phyloP scores from a whole-genome alignment of 1,140 invertebrate genomes.

The Microplitis demolitor region DNA sequence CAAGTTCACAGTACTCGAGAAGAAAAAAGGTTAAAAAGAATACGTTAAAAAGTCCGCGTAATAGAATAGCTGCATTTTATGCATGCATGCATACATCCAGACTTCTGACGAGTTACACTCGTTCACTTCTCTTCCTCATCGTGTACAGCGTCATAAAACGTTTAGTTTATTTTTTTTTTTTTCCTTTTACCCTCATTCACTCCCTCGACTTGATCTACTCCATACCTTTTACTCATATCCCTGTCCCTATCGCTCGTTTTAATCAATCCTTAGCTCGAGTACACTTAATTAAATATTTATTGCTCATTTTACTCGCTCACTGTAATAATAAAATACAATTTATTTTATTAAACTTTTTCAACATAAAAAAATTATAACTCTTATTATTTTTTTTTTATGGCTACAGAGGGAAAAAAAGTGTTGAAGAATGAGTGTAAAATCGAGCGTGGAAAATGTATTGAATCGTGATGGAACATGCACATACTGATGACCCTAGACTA shows the following conservation, averaged over 20 bases:
- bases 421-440: slow-evolving; percentile 10
- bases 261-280: too few relatives aligned
- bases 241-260: not conserved
- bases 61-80: not conserved
- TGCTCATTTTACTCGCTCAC: too few relatives aligned
- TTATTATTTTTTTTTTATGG: too few relatives aligned
- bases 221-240: not conserved
- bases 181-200: not conserved
- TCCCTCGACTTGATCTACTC: not conserved
- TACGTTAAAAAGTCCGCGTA: not conserved
- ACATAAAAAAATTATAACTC: too few relatives aligned
- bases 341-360: too few relatives aligned
- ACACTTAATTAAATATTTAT: too few relatives aligned
- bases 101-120: not conserved
- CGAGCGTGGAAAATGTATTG: slow-evolving; percentile 19
- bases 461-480: not conserved
- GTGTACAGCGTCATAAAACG: not conserved
- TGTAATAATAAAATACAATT: too few relatives aligned
- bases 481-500: not conserved
- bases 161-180: not conserved
- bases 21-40: not conserved
- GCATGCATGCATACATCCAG: not conserved
- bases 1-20: too few relatives aligned
- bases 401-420: too few relatives aligned
- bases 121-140: not conserved